Evolutionary conservation across 1,140 invertebrate species (phyloP), one percentile per base, ranked within the genome.

Genomic region (Calephelis nemesis): DNA sequence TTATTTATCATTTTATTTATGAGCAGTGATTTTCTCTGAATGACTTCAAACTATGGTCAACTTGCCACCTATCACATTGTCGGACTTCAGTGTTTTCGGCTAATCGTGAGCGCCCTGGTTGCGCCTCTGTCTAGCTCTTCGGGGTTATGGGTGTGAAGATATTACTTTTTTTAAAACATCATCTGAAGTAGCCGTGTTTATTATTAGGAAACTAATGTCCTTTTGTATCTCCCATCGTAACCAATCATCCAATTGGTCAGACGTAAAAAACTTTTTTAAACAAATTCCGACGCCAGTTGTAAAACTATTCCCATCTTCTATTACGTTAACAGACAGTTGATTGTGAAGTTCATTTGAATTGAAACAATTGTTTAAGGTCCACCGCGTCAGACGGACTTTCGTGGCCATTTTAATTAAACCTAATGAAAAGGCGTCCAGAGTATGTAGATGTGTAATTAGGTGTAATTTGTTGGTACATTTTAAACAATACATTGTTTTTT

Each of bases 361-460:
- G 69, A 65, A 54, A 71, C 69, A 68, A 70, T 73, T 68, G 66
- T 67, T 68, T 54, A 65, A 54, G 62, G 48, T 58, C 39, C 54
- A 69, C 47, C 19, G 42, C 54, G 47, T 48, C 66, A 48, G 68
- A 68, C 67, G 58, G 69, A 47, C 49, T 58, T 39, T 49, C 67
- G 58, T 52, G 49, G 69, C 49, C 62, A 62, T 68, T 58, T 69
- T 74, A 74, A 74, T 74, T 71, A 68, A 67, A 47, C 4, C 40
- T 71, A 74, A 71, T 71, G 67, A 74, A 74, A 71, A 60, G 63
- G 69, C 64, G 69, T 71, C 67, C 64, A 69, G 73, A 39, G 50
- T 63, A 54, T 66, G 45, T 58, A n/a, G 9, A 30, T n/a, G 11
- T 4, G 12, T 60, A 60, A 60, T 60, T 60, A 39, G 54, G 30